phyloP scores from a whole-genome alignment of 2,888 invertebrate species.

The Caenorhabditis becei region DNA sequence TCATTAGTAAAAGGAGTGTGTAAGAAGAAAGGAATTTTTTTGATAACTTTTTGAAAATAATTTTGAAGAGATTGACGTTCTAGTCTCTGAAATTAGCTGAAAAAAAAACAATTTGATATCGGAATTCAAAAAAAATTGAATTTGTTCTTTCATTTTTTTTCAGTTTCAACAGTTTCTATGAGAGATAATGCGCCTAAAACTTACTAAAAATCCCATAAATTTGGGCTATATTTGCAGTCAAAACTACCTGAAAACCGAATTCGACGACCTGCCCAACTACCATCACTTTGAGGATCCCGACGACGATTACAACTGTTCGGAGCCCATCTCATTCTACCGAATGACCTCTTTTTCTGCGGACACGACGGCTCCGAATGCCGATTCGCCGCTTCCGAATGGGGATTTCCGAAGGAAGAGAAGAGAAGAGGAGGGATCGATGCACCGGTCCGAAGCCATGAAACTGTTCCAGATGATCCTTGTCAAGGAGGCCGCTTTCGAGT shows the following conservation, averaged over 20 bases:
- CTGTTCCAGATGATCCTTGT: slow-evolving; percentile 75
- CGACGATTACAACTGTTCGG: not conserved
- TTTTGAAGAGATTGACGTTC: no score
- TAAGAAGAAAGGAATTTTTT: no score
- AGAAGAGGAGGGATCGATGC: slow-evolving; percentile 16
- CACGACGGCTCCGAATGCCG: not conserved
- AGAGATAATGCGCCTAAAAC: no score
- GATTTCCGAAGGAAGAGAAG: not conserved
- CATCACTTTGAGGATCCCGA: slow-evolving; percentile 9
- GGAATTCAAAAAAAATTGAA: no score
- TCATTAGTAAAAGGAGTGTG: no score
- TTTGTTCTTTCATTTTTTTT: no score
- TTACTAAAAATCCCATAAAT: not conserved
- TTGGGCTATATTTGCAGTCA: slow-evolving; percentile 7
- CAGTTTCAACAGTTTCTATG: no score
- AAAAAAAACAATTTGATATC: no score
- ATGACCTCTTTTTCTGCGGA: not conserved
- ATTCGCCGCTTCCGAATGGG: not conserved
- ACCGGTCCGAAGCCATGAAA: slow-evolving; percentile 72
- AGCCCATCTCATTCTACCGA: not conserved
- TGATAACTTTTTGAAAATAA: no score
- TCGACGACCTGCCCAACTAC: not conserved
- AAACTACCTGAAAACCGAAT: slow-evolving; percentile 17
- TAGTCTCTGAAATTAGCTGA: no score
- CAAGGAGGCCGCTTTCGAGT: slow-evolving; percentile 76